Conservation (phyloP, 1,140 invertebrate species). For the Sycobia sp. region DNA sequence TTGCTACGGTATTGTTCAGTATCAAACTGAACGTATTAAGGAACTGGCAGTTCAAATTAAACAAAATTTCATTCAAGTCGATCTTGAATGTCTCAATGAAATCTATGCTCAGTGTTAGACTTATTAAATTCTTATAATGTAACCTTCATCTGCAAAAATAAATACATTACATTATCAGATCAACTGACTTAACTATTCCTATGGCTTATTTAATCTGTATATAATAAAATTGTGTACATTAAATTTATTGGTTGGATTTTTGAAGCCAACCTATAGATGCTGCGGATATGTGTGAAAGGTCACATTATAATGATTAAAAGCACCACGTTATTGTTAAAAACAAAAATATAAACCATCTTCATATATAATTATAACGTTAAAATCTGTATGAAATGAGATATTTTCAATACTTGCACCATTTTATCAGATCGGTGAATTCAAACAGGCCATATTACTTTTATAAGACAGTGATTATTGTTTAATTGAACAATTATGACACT, state of each 20-base stretch:
- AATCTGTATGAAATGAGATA: background rate
- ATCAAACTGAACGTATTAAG: constrained; percentile 33
- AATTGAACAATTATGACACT: background rate
- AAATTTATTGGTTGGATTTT: constrained; percentile 6
- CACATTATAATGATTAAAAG: constrained; percentile 10
- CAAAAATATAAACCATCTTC: background rate
- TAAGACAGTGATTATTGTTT: background rate
- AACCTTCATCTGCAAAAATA: constrained; percentile 12
- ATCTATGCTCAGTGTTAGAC: too few relatives aligned
- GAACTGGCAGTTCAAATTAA: too few relatives aligned
- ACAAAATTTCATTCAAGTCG: too few relatives aligned
- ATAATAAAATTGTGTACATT: constrained; percentile 20
- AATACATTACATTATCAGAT: constrained; percentile 19
- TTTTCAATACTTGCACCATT: background rate
- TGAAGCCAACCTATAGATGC: constrained; percentile 6
- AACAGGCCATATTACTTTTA: constrained; percentile 11
- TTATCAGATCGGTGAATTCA: background rate
- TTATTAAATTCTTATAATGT: constrained; percentile 10
- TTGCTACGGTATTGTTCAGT: constrained; percentile 20
- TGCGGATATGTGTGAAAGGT: constrained; percentile 6
- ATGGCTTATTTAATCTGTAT: constrained; percentile 17
- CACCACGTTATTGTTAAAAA: constrained; percentile 15
- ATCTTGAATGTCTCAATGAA: too few relatives aligned
- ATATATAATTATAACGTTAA: constrained; percentile 4
- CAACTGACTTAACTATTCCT: constrained; percentile 22